Base-by-base conservation (phyloP, 2,888 invertebrate genomes). In the Ochropleura leucogaster region DNA sequence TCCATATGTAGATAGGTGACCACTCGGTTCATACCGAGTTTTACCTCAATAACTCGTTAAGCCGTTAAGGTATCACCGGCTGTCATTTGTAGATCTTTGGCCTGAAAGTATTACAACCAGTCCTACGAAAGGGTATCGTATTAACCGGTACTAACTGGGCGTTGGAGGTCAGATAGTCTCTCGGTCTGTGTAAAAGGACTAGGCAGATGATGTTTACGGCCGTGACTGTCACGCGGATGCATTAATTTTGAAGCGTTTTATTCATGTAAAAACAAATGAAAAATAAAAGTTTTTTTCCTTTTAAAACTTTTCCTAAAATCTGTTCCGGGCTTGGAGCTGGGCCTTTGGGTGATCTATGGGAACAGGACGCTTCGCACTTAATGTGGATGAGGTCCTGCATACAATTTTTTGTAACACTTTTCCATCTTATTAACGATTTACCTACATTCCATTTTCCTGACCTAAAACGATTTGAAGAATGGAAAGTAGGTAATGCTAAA, bases 391-490 rank as follows among this genome's bases (percentile, higher is more conserved):
- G 53, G 55, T 60, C 60, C 42, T 73, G 78, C 67, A 73, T 80
- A 77, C 73, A 53, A 62, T 69, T 72, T 63, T 70, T 73, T 64
- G 42, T 59, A 63, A 55, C 66, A 77, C 46, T 53, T 53, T 72
- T 62, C 42, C 46, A 51, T 72, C 66, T 68, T 72, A 18, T n/a
- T 51, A 66, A 66, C 6, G 65, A 47, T 64, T 68, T 68, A 59
- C 16, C 40, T 59, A n/a, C 14, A 40, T 66, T 63, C 55, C 49
- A 57, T 79, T 72, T 78, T n/a, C n/a, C 44, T 51, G 57, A 68
- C 30, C 8, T 53, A 44, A 68, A 76, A 68, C 30, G 30, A 60
- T 51, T 71, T 49, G 3, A 46, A 64, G 59, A 53, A n/a, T 30
- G 40, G 20, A 42, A 68, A 68, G 9, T 68, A 44, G 51, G 51